phyloP scores from a whole-genome alignment of 2,113 vertebrate genomes.

The Xyrauchen texanus region DNA sequence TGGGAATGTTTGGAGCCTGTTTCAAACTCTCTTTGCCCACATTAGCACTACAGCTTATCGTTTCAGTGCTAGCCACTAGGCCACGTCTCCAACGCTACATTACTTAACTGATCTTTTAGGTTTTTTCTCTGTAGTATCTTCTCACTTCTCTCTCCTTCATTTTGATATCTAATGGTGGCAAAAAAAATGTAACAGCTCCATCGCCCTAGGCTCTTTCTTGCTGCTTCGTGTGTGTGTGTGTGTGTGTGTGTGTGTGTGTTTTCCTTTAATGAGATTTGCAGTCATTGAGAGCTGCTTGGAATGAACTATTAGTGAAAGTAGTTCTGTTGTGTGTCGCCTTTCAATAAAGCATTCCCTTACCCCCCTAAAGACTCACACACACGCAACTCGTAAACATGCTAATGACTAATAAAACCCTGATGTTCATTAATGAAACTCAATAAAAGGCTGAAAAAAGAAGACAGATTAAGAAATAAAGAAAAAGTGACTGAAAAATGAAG shows the following conservation, averaged over 20 bases:
- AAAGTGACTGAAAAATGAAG: constrained; percentile 6
- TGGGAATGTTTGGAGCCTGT: too few relatives aligned
- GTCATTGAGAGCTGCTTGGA: constrained; percentile 69
- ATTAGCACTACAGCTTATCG: too few relatives aligned
- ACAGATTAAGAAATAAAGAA: neutral
- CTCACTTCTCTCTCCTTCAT: neutral
- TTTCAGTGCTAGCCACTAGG: too few relatives aligned
- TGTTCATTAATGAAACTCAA: constrained; percentile 80
- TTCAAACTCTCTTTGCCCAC: too few relatives aligned
- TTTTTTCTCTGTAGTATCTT: neutral
- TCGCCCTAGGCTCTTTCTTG: constrained; percentile 41
- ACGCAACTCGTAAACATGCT: constrained; percentile 34
- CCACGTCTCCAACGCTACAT: too few relatives aligned
- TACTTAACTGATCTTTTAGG: neutral
- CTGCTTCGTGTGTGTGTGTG: constrained; percentile 20
- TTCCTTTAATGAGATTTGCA: constrained; percentile 76
- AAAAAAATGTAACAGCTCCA: constrained; percentile 41
- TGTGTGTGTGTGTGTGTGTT: neutral
- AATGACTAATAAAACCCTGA: constrained; percentile 76
- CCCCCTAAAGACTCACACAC: constrained; percentile 51
- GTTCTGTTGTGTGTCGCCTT: constrained; percentile 68
- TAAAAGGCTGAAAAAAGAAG: constrained; percentile 65
- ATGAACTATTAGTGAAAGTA: constrained; percentile 68
- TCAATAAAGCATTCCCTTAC: constrained; percentile 60
- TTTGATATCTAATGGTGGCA: constrained; percentile 38